Percentiles rank a stretch among this genome's conserved stretches.
Evolutionary conservation across 2,797 vertebrate genomes (phyloP).

Genomic region (Periophthalmus magnuspinnatus): DNA sequence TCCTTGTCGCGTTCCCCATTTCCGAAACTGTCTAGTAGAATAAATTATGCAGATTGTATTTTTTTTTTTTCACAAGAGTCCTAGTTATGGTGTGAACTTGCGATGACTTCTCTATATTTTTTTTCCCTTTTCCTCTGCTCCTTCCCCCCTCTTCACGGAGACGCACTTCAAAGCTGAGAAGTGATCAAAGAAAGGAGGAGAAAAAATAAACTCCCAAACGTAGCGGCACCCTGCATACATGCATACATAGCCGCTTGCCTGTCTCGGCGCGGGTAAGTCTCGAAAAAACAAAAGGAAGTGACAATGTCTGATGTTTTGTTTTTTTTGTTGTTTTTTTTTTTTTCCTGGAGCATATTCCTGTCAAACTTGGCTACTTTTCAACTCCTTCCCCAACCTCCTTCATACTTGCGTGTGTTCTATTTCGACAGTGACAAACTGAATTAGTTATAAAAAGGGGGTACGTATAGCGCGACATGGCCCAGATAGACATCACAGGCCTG

Average conservation of each 20-base stretch:
- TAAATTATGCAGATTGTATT: conserved; percentile 78
- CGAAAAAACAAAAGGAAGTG: conserved; percentile 79
- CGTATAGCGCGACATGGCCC: conserved; percentile 70
- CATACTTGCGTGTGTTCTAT: conserved; percentile 53
- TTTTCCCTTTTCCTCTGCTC: conserved; percentile 1
- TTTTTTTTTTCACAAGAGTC: conserved; percentile 56
- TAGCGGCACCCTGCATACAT: conserved; percentile 73
- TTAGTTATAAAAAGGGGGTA: conserved; percentile 73
- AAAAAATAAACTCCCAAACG: conserved; percentile 76
- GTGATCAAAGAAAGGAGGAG: conserved; percentile 83
- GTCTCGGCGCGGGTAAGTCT: conserved; percentile 51
- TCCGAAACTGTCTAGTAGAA: conserved; percentile 71
- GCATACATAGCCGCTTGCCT: conserved; percentile 60
- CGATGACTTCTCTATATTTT: conserved; percentile 73
- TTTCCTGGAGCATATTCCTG: conserved; percentile 70
- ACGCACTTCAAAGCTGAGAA: conserved; percentile 83
- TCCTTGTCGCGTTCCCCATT: conserved; percentile 50
- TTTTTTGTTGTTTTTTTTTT: neutral
- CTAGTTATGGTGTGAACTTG: conserved; percentile 79
- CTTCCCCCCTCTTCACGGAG: conserved; percentile 68
- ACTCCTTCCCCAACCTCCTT: conserved; percentile 63
- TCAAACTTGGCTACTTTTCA: conserved; percentile 75
- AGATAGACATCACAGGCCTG: conserved; percentile 71
- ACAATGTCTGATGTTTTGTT: conserved; percentile 68
- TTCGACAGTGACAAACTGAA: conserved; percentile 70